Base-by-base conservation (phyloP, 2,113 vertebrate genomes). In the Marmota monax region DNA sequence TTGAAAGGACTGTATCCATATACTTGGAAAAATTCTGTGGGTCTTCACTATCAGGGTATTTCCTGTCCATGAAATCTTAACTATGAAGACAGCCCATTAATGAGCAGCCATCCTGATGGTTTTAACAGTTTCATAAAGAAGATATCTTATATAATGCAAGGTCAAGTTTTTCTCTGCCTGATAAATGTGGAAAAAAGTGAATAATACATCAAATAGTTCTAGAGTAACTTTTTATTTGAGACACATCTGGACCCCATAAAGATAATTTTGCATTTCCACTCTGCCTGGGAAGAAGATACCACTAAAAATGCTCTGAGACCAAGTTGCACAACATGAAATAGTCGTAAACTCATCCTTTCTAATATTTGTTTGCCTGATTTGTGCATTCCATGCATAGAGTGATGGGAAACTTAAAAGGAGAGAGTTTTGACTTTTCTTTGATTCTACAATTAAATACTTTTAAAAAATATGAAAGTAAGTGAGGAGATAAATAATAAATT, bases 231-330 rank as follows among this genome's bases (percentile, higher is more conserved):
- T 95, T 79, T 92, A 77, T 86, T 92, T 94, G 85, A 89, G 51
- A 84, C 51, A 93, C 88, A 95, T 96, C 91, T 97, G 92, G 95
- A 96, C 56, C 58, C 70, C 65, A 84, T 97, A 92, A 94, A 97
- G 89, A 96, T 97, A 91, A 95, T 37, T 82, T 83, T 88, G 63
- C 18, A 72, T 91, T 91, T 88, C 27, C 69, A 6, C 34, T 82
- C 39, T 79, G 32, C 42, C 58, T 85, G 56, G 69, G 58, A 39
- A 96, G 85, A 95, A 79, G 56, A 67, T 65, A 87, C 3, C 42
- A 69, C 79, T 76, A 84, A 92, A 94, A 82, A 58, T 82, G 34
- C 17, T 95, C 37, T 91, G 34, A 70, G 53, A 72, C 7, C n/a
- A 88, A 86, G 27, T 88, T 88, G 65, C 83, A 90, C 29, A 69